Evolutionary conservation across 1,140 invertebrate genomes (phyloP), one percentile per base, ranked within the genome.

Genomic region (Drosophila tristis): DNA sequence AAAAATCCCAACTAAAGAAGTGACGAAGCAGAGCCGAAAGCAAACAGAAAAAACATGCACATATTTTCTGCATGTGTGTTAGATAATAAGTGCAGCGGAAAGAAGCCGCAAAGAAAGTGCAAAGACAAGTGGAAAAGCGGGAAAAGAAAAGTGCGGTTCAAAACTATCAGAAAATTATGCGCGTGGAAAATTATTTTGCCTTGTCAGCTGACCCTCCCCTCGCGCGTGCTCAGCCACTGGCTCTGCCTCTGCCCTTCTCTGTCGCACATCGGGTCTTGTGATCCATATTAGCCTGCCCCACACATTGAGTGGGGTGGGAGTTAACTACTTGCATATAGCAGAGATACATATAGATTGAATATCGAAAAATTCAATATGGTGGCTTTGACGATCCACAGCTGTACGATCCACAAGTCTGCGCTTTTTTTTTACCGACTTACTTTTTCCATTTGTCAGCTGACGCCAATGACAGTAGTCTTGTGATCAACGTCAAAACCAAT

Each of bases 401-500:
- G 47, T 39, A 54, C 50, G 35, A 51, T 26, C 25, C 39, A 42
- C 8, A 51, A 29, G 16, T 44, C 29, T 56, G 51, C 39, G 11
- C 20, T 20, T 48, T 54, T 25, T 15, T 72, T 68, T 53, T 43
- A 35, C 15, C 7, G 20, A 31, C 54, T 74, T 65, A 35, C 65
- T 76, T 71, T 70, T 82, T 81, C 53, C 62, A 65, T 70, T 87
- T 80, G 84, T 89, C 84, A 89, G 84, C 84, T 87, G 84, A 86
- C 81, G 60, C 56, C 76, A 79, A 64, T 85, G 81, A 87, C 84
- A 87, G 76, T 66, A 85, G 85, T 89, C 85, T 70, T 70, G 63
- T 70, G 85, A 89, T 89, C 85, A 72, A 85, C 85, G 85, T 89
- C 85, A 87, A 87, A 84, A 42, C 56, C 68, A 78, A 68, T 87